Percentiles rank a stretch among this genome's conserved stretches.
Evolutionary conservation across 2,888 invertebrate species (phyloP).

Genomic region (Amphiduros pacificus): DNA sequence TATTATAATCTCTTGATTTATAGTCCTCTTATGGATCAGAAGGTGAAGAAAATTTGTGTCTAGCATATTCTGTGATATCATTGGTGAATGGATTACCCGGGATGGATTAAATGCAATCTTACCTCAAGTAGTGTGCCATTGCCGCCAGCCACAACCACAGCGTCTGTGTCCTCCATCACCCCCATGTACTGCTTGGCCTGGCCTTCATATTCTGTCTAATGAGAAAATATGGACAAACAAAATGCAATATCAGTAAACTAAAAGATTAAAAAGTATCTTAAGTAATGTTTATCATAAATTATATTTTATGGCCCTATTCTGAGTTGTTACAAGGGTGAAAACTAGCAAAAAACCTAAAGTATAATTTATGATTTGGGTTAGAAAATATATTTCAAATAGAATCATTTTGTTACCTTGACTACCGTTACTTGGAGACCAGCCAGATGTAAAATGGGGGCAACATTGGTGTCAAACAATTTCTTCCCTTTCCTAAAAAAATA

Average conservation of each 20-base stretch:
- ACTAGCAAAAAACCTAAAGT: too few relatives aligned
- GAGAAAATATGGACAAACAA: conserved; percentile 1
- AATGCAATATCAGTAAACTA: neutral
- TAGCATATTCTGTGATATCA: too few relatives aligned
- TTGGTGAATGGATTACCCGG: neutral
- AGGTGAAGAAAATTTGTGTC: too few relatives aligned
- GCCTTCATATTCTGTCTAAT: conserved; percentile 82
- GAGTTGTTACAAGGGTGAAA: too few relatives aligned
- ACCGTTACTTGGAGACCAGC: conserved; percentile 74
- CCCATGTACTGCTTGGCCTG: conserved; percentile 83
- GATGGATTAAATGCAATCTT: neutral
- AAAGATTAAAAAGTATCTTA: neutral
- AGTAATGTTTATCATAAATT: neutral
- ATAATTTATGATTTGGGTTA: neutral
- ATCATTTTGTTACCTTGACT: conserved; percentile 47
- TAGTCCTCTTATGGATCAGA: too few relatives aligned
- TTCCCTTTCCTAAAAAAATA: conserved; percentile 64
- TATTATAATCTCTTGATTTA: too few relatives aligned
- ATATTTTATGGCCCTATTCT: too few relatives aligned
- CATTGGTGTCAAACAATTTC: conserved; percentile 80
- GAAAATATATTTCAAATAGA: neutral
- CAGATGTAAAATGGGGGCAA: conserved; percentile 87
- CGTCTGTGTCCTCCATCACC: conserved; percentile 76
- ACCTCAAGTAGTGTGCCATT: conserved; percentile 93
- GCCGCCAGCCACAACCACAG: conserved; percentile 89